Evolutionary conservation across 2,888 invertebrate species (phyloP), one percentile per base, ranked within the genome.

Genomic region (Catocala fraxini): DNA sequence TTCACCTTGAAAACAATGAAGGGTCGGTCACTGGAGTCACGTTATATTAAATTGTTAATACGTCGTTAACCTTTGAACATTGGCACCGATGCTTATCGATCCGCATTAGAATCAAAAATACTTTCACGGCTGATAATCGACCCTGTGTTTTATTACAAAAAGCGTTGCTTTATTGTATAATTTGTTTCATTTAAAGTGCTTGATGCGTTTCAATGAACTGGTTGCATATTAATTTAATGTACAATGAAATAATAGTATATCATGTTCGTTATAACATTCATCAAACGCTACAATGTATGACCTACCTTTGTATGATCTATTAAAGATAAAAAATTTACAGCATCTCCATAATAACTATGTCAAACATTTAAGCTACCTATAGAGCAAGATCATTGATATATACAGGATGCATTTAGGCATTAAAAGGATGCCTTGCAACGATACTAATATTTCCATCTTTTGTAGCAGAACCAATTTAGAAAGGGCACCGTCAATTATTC

Each of bases 41-140:
- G 79, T 78, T 83, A 53, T 69, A 84, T 82, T 76, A 77, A 77
- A 80, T 79, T 74, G 83, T 84, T 86, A 83, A 85, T 83, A 81
- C 80, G 70, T 79, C 79, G 80, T 88, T 86, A 85, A 84, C 85
- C 84, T 85, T 82, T 82, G 79, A 71, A 66, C 81, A 73, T 73
- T 75, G 75, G 65, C 76, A 74, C 73, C 76, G 71, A 64, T 71
- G 68, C 60, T 60, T 73, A 79, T 81, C 79, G 75, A 81, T 81
- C 74, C 71, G 62, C 68, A 75, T 74, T 79, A 75, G 70, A 54
- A 66, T 65, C 68, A 59, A 68, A 77, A 76, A 73, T 73, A 70
- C 64, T 70, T 72, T 79, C 63, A 69, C 70, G 59, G 55, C 58
- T 58, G 45, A 56, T 41, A 62, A 60, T 55, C 49, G 47, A 42